Percentiles rank a stretch among this genome's conserved stretches.
These are phyloP conservation scores for Heliconius nattereri DNA, from an alignment of 1,140 invertebrate genomes.

Conservation along the genomic window DNA sequence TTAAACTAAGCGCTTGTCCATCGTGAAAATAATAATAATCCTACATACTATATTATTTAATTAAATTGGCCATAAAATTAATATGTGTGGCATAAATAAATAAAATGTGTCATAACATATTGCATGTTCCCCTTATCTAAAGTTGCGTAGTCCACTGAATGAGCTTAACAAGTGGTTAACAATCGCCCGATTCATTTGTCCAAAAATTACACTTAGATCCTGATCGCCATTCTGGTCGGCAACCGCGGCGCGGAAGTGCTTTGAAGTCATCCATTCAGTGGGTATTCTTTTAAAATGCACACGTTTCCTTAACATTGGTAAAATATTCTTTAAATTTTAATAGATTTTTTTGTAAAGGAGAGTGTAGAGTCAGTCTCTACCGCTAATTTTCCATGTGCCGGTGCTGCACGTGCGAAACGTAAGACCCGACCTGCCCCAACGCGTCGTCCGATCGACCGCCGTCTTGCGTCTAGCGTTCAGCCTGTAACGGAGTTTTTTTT, in stretches of 20 bases:
- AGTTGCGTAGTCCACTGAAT: constrained; percentile 26
- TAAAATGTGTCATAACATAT: constrained; percentile 14
- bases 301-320: not conserved
- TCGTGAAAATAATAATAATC: not conserved
- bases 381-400: constrained; percentile 29
- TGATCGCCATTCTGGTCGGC: constrained; percentile 42
- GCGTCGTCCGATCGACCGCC: constrained; percentile 63
- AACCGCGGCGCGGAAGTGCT: constrained; percentile 43
- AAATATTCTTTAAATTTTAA: not conserved
- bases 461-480: constrained; percentile 50
- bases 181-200: constrained; percentile 46
- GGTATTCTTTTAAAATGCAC: constrained; percentile 36
- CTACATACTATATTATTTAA: not conserved
- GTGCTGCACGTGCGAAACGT: constrained; percentile 51
- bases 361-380: constrained; percentile 5
- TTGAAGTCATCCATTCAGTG: constrained; percentile 37
- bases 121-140: constrained; percentile 21
- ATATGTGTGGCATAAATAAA: not conserved
- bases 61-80: not conserved
- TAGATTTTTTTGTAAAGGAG: too few relatives aligned
- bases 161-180: constrained; percentile 50
- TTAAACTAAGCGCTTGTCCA: not conserved
- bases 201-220: constrained; percentile 49
- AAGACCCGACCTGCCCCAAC: constrained; percentile 66
- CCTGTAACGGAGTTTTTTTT: constrained; percentile 48